Conservation (phyloP, 92 coral and sea anemone species). For the Blastomussa wellsi region DNA sequence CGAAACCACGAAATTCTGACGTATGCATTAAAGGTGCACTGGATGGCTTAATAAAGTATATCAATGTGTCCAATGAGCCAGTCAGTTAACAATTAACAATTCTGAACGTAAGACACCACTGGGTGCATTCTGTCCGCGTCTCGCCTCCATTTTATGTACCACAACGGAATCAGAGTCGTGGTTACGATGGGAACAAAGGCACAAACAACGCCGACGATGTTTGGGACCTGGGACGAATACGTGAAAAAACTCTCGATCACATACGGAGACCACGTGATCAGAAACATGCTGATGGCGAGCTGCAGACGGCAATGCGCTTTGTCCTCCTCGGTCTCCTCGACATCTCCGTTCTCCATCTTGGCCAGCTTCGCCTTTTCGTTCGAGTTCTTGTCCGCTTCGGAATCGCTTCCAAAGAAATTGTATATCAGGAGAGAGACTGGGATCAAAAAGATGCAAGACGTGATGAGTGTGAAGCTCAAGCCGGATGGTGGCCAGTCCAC, state of each 20-base stretch:
- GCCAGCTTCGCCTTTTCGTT: constrained; percentile 31
- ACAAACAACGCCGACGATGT: constrained; percentile 82
- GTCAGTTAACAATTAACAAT: constrained; percentile 16
- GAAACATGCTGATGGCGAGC: constrained; percentile 80
- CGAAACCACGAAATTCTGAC: not conserved
- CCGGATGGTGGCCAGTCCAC: constrained; percentile 97
- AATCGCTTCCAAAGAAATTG: constrained; percentile 75
- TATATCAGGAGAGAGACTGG: constrained; percentile 84
- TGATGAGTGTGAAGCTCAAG: constrained; percentile 70
- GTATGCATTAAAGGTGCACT: not conserved
- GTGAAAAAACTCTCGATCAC: constrained; percentile 93
- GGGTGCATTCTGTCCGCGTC: constrained; percentile 50
- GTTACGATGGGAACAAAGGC: constrained; percentile 92
- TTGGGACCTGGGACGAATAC: constrained; percentile 71
- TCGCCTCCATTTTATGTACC: constrained; percentile 81
- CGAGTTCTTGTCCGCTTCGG: constrained; percentile 36
- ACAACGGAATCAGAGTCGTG: constrained; percentile 89
- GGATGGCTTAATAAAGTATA: not conserved
- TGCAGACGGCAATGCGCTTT: constrained; percentile 84
- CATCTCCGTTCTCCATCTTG: constrained; percentile 30
- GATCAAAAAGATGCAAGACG: constrained; percentile 76
- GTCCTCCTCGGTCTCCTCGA: constrained; percentile 39
- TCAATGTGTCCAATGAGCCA: not conserved
- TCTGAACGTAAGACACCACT: constrained; percentile 21
- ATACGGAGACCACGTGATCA: constrained; percentile 92